Evolutionary conservation across 1,140 invertebrate species (phyloP), one percentile per base, ranked within the genome.

Genomic region (Drosophila saltans): DNA sequence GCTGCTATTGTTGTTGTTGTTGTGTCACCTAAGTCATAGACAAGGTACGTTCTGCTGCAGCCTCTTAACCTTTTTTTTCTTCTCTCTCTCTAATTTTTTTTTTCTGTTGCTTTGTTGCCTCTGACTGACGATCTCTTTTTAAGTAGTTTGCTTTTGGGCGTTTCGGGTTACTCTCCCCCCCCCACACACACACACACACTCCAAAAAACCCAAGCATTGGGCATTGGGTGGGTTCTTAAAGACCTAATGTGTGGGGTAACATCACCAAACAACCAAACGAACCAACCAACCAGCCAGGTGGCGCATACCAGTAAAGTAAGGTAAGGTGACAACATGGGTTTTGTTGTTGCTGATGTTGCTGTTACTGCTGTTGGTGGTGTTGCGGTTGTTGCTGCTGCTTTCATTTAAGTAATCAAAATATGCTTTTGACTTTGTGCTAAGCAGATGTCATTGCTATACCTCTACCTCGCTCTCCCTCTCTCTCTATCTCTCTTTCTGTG

Each of bases 331-430:
- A 88, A 88, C 73, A 70, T 65, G 65, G 76, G 69, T 80, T 81
- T 70, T 80, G 63, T 72, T 73, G 68, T 59, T 80, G 56, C 28
- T 62, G 62, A 45, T 80, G 66, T 41, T 78, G 45, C 58, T 67
- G 40, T 55, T 26, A 21, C 11, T 59, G 57, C 36, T 48, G 33
- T 36, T 61, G 8, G 3, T 39, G n/a, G 57, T n/a, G 41, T 33
- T 11, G 40, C 41, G 21, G 36, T 6, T n/a, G 30, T 24, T 48
- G 10, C 57, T 65, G 45, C 69, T 77, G 72, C 69, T 84, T 88
- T 78, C 84, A 88, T 89, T 88, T 88, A 88, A 88, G 84, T 88
- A 88, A 88, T 88, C 84, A 88, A 88, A 88, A 88, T 88, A 88
- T 88, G 84, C 85, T 89, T 86, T 86, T 88, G 83, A 83, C 83